A percentile compares a stretch with the other conserved stretches of the same genome.
Conservation (phyloP, 2,113 vertebrate species). For the Lampris incognitus region DNA sequence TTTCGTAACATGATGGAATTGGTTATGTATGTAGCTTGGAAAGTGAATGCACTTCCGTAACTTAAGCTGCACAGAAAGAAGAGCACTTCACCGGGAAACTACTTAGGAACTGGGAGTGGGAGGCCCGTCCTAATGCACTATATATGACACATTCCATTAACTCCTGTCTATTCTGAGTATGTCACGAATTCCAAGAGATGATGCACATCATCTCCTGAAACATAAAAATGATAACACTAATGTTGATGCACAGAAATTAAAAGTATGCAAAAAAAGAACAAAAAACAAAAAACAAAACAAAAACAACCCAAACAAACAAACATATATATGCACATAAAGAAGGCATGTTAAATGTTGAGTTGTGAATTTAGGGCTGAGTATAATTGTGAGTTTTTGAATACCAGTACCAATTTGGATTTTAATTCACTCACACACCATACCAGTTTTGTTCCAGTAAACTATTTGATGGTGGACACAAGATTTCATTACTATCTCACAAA, state of each 20-base stretch:
- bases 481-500: background rate
- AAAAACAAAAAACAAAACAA: too few relatives aligned
- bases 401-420: too few relatives aligned
- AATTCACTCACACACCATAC: too few relatives aligned
- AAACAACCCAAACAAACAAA: too few relatives aligned
- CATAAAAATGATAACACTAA: too few relatives aligned
- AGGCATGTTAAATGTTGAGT: too few relatives aligned
- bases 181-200: background rate
- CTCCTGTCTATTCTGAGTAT: background rate
- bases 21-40: slow-evolving; percentile 10
- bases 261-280: too few relatives aligned
- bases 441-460: too few relatives aligned
- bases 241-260: too few relatives aligned
- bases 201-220: too few relatives aligned
- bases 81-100: slow-evolving; percentile 13
- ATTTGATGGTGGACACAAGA: background rate
- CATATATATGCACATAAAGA: background rate
- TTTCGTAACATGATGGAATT: slow-evolving; percentile 34
- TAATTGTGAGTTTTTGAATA: too few relatives aligned
- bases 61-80: background rate
- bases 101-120: background rate
- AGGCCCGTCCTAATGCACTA: slow-evolving; percentile 15
- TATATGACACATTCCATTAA: slow-evolving; percentile 18
- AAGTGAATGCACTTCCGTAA: slow-evolving; percentile 8
- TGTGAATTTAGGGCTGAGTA: too few relatives aligned